These are phyloP conservation scores for Pipistrellus pipistrellus DNA, from an alignment of 2,797 vertebrate species.

Conservation along the genomic window DNA sequence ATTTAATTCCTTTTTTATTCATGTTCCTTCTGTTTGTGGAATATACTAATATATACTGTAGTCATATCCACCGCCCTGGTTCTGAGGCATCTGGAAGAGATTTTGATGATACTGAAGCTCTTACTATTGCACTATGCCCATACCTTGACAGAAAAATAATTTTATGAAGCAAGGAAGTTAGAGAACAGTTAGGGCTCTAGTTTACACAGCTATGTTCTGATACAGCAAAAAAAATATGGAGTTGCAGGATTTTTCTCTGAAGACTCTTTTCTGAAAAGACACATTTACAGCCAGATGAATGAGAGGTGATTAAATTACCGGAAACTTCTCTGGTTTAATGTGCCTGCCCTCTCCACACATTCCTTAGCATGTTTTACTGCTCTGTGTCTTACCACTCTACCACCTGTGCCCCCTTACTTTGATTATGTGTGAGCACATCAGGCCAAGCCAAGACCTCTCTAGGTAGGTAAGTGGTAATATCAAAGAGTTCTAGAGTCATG, in stretches of 20 bases:
- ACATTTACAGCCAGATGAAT: fast-evolving
- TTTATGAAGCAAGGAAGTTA: background rate
- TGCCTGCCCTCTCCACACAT: background rate
- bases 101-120: background rate
- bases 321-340: background rate
- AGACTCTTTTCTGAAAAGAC: background rate
- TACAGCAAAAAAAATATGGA: background rate
- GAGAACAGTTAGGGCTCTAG: background rate
- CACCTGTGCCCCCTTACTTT: background rate
- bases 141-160: background rate
- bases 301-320: background rate
- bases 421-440: background rate
- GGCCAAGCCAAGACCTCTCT: background rate
- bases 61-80: too few relatives aligned
- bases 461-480: background rate
- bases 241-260: background rate
- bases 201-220: background rate
- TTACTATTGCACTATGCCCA: background rate
- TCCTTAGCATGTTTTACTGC: fast-evolving
- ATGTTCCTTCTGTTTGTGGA: too few relatives aligned
- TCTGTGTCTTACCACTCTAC: too few relatives aligned
- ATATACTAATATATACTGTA: background rate
- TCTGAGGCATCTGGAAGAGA: background rate
- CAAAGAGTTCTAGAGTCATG: background rate
- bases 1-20: background rate